Conservation (phyloP, 2,888 invertebrate genomes). For the Hymenopus coronatus region DNA sequence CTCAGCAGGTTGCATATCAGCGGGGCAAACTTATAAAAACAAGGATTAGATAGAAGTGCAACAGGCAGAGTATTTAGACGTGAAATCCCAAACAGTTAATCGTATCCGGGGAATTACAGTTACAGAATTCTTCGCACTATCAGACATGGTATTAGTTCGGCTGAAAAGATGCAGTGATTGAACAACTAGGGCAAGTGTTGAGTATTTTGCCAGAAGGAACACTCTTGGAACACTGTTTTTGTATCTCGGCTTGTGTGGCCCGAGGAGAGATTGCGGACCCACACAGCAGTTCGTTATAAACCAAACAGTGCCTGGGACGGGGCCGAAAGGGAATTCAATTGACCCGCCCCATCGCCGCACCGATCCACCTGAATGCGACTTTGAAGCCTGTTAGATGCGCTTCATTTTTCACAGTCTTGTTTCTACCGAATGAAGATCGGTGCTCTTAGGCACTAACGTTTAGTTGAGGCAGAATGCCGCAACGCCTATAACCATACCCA, state of each 20-base stretch:
- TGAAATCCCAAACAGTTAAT: too few relatives aligned
- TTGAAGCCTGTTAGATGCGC: not conserved
- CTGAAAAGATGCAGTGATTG: not conserved
- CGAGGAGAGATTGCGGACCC: not conserved
- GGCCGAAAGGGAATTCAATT: not conserved
- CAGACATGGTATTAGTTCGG: not conserved
- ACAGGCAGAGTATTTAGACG: too few relatives aligned
- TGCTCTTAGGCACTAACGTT: not conserved
- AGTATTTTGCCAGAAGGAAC: not conserved
- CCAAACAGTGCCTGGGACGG: not conserved
- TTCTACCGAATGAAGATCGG: not conserved
- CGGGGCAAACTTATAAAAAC: too few relatives aligned
- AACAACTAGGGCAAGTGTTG: not conserved
- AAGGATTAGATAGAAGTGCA: too few relatives aligned
- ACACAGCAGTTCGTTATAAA: not conserved
- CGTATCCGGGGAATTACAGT: not conserved
- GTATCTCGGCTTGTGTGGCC: not conserved
- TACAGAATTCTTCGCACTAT: not conserved
- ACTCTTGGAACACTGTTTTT: not conserved
- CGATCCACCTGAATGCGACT: not conserved
- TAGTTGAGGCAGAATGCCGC: not conserved
- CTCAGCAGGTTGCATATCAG: too few relatives aligned
- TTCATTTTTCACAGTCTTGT: constrained; percentile 20
- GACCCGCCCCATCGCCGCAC: not conserved
- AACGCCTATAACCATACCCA: not conserved